Conservation (phyloP, 2,888 invertebrate species). For the Agonum fuliginosum region DNA sequence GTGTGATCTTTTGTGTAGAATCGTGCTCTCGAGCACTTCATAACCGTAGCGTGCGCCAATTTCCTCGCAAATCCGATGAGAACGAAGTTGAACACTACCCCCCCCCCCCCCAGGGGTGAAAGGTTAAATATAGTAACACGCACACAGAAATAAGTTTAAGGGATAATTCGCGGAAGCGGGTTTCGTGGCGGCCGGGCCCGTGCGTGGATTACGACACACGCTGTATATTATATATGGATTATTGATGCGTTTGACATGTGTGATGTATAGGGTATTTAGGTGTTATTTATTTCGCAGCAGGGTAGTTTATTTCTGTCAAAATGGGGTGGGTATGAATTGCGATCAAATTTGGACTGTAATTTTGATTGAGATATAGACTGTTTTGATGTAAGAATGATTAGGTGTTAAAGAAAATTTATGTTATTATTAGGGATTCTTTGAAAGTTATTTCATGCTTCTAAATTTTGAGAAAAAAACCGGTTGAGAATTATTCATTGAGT, state of each 20-base stretch:
- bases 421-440: too few relatives aligned
- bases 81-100: neutral
- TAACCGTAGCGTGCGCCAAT: slow-evolving; percentile 38
- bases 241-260: slow-evolving; percentile 8
- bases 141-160: slow-evolving; percentile 13
- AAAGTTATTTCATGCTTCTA: too few relatives aligned
- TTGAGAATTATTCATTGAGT: too few relatives aligned
- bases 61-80: slow-evolving; percentile 40
- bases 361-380: too few relatives aligned
- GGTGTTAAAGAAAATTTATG: too few relatives aligned
- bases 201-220: neutral
- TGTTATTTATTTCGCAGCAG: neutral
- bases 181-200: neutral
- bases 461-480: too few relatives aligned
- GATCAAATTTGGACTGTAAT: too few relatives aligned
- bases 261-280: slow-evolving; percentile 27
- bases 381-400: too few relatives aligned
- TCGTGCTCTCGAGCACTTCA: slow-evolving; percentile 37
- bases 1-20: neutral
- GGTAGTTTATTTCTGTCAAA: slow-evolving; percentile 3
- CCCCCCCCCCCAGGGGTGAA: neutral
- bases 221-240: slow-evolving; percentile 26
- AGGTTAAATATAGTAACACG: slow-evolving; percentile 22
- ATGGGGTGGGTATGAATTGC: neutral
- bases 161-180: neutral